A percentile compares a stretch with the other conserved stretches of the same genome.
phyloP scores from a whole-genome alignment of 2,888 invertebrate genomes.

The Macrophya alboannulata region DNA sequence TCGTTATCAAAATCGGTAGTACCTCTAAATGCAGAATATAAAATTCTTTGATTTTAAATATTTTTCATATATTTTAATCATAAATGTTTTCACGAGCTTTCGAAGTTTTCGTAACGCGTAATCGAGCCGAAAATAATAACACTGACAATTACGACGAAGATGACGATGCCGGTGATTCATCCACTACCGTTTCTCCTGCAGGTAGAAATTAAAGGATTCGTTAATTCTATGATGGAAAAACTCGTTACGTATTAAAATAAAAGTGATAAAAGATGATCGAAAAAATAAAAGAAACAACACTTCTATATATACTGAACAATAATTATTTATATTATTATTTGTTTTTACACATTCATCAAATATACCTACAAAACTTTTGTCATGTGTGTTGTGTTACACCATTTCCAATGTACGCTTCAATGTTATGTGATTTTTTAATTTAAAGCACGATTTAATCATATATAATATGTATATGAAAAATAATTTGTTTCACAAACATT shows the following conservation, averaged over 20 bases:
- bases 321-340: neutral
- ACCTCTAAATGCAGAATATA: slow-evolving; percentile 11
- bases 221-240: neutral
- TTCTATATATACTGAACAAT: neutral
- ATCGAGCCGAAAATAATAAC: neutral
- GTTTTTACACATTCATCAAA: neutral
- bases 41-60: neutral
- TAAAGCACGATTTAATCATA: slow-evolving; percentile 1
- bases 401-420: neutral
- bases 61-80: neutral
- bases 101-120: slow-evolving; percentile 27
- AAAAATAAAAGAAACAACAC: neutral
- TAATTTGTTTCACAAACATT: neutral
- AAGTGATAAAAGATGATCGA: neutral
- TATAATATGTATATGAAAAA: neutral
- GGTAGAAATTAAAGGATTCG: slow-evolving; percentile 2
- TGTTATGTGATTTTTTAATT: neutral
- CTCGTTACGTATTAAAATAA: neutral
- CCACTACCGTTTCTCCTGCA: slow-evolving; percentile 14
- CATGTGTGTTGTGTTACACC: neutral
- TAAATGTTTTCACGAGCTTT: slow-evolving; percentile 49
- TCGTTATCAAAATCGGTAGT: neutral
- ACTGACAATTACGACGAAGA: neutral
- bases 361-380: neutral
- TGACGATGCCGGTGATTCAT: slow-evolving; percentile 2